Evolutionary conservation across 1,140 invertebrate species (phyloP).

Genomic region (Aphaenogaster rudis): DNA sequence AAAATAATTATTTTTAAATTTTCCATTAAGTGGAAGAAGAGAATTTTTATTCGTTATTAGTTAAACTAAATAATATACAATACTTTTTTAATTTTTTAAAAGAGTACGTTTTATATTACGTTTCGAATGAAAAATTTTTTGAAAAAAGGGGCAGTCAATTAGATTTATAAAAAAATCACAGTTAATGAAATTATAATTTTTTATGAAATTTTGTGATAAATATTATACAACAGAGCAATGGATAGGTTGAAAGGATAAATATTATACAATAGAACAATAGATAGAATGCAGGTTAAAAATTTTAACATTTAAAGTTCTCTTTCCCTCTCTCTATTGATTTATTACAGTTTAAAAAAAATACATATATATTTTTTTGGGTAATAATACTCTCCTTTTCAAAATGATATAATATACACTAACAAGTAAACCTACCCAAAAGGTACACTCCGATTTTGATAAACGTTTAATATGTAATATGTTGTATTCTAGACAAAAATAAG

Average conservation of each 20-base stretch:
- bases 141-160: background rate
- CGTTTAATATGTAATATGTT: too few relatives aligned
- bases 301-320: background rate
- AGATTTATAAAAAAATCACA: conserved; percentile 8
- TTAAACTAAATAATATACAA: background rate
- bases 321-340: background rate
- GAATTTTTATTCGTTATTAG: background rate
- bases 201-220: background rate
- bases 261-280: background rate
- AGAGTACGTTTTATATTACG: background rate
- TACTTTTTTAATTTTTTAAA: background rate
- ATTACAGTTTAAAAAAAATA: background rate
- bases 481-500: too few relatives aligned
- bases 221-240: background rate
- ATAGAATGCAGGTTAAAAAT: background rate
- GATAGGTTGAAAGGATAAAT: background rate
- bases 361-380: background rate
- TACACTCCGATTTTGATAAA: too few relatives aligned
- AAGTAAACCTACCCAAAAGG: too few relatives aligned
- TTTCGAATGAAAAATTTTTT: background rate
- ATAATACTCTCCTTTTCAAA: background rate
- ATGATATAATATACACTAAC: background rate
- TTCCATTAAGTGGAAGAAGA: background rate
- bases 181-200: background rate
- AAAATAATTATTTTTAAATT: conserved; percentile 23